A percentile compares a stretch with the other conserved stretches of the same genome.
Evolutionary conservation across 2,888 invertebrate species (phyloP).

Genomic region (Anaspis maculata): DNA sequence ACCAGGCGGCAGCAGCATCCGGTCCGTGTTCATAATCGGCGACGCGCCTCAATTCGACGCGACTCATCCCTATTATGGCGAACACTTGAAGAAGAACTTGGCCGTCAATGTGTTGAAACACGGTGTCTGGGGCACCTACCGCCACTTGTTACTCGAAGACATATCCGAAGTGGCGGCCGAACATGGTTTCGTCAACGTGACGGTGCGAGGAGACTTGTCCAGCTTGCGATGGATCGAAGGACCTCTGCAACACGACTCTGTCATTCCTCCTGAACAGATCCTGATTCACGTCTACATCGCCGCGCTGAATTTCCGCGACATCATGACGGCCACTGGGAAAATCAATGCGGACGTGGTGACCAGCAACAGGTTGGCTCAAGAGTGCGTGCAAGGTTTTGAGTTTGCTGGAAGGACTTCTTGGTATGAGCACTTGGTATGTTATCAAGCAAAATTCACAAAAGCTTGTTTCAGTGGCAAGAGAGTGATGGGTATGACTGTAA

Average conservation of each 20-base stretch:
- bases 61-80: constrained; percentile 46
- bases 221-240: constrained; percentile 78
- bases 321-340: constrained; percentile 91
- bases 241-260: constrained; percentile 40
- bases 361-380: constrained; percentile 53
- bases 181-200: constrained; percentile 69
- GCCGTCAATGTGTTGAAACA: constrained; percentile 68
- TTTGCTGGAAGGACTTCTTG: constrained; percentile 47
- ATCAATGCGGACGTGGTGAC: constrained; percentile 76
- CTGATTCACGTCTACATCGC: constrained; percentile 50
- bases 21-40: constrained; percentile 52
- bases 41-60: constrained; percentile 57
- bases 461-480: constrained; percentile 20
- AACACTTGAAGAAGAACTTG: constrained; percentile 53
- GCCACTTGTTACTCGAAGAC: constrained; percentile 63
- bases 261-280: not conserved
- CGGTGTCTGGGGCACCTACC: constrained; percentile 55
- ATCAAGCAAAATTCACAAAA: too few species aligned
- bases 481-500: constrained; percentile 44
- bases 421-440: not conserved
- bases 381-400: constrained; percentile 62
- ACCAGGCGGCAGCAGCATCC: constrained; percentile 42
- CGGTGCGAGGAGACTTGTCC: constrained; percentile 79
- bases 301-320: constrained; percentile 86
- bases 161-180: constrained; percentile 43